phyloP scores from a whole-genome alignment of 2,888 invertebrate genomes.

The Drosophila buzzatii region DNA sequence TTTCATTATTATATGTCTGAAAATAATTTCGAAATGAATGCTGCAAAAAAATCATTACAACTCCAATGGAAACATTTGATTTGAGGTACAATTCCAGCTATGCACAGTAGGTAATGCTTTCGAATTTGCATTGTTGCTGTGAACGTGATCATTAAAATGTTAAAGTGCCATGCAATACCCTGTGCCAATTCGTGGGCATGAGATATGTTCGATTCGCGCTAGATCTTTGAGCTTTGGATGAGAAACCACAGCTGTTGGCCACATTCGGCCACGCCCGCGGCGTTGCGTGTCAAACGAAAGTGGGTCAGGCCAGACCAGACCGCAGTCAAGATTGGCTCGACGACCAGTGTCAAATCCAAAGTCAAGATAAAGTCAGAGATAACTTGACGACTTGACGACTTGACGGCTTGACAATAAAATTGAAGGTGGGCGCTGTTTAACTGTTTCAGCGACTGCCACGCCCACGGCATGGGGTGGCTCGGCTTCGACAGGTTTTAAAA shows the following conservation, averaged over 20 bases:
- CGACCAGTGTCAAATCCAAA: constrained; percentile 39
- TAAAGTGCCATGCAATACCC: constrained; percentile 5
- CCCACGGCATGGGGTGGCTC: constrained; percentile 34
- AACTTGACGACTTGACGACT: constrained; percentile 11
- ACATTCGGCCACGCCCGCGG: constrained; percentile 37
- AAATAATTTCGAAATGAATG: neutral
- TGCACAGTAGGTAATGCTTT: neutral
- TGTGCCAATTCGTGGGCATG: constrained; percentile 9
- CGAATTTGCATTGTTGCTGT: neutral
- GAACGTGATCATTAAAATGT: constrained; percentile 5
- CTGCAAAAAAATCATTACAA: neutral
- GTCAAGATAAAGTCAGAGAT: constrained; percentile 38
- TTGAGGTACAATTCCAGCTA: neutral
- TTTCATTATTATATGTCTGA: neutral
- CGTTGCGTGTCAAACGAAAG: constrained; percentile 46
- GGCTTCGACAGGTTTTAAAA: constrained; percentile 42
- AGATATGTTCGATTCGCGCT: constrained; percentile 3
- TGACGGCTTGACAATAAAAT: constrained; percentile 14
- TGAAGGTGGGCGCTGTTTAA: constrained; percentile 17
- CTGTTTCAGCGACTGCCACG: constrained; percentile 44
- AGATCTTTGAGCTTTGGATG: constrained; percentile 30
- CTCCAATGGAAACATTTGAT: neutral
- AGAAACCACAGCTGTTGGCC: constrained; percentile 34
- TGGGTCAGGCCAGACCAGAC: constrained; percentile 44
- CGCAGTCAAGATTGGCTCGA: constrained; percentile 27